Evolutionary conservation across 2,888 invertebrate genomes (phyloP).

Genomic region (Dicroscelio sp.): DNA sequence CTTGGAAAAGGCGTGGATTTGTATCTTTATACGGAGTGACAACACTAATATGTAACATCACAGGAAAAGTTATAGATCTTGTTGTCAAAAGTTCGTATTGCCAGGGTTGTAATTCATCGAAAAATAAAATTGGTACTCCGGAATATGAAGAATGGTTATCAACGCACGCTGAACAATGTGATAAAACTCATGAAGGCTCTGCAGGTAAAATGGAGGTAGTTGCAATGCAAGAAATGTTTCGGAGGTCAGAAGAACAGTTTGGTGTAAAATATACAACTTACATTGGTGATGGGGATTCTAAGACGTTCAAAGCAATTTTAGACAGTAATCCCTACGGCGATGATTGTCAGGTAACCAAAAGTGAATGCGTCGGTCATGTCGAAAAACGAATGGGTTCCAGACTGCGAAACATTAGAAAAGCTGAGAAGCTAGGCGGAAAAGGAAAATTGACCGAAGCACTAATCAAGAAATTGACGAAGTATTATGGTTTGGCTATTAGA

Average conservation of each 20-base stretch:
- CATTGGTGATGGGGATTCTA: slow-evolving; percentile 81
- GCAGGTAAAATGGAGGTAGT: slow-evolving; percentile 27
- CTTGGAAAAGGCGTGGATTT: slow-evolving; percentile 84
- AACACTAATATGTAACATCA: slow-evolving; percentile 73
- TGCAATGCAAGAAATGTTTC: slow-evolving; percentile 22
- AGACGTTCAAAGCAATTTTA: slow-evolving; percentile 75
- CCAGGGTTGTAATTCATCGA: slow-evolving; percentile 49
- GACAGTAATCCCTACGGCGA: slow-evolving; percentile 29
- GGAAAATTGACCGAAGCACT: slow-evolving; percentile 9
- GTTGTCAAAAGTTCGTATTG: slow-evolving; percentile 67
- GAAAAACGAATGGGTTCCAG: background rate
- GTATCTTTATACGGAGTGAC: slow-evolving; percentile 82
- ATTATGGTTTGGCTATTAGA: slow-evolving; percentile 26
- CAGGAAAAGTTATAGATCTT: slow-evolving; percentile 69
- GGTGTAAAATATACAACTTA: slow-evolving; percentile 79
- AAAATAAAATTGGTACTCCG: slow-evolving; percentile 9
- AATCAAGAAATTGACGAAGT: slow-evolving; percentile 13
- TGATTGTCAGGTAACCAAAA: background rate
- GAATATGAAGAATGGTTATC: slow-evolving; percentile 10
- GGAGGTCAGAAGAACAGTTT: background rate
- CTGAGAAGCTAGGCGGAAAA: background rate
- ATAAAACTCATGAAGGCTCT: background rate
- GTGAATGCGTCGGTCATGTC: slow-evolving; percentile 42
- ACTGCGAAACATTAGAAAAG: background rate
- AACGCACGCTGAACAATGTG: background rate